Evolutionary conservation across 2,797 vertebrate species (phyloP), one percentile per base, ranked within the genome.

Genomic region (Mormyrus hasselquistii): DNA sequence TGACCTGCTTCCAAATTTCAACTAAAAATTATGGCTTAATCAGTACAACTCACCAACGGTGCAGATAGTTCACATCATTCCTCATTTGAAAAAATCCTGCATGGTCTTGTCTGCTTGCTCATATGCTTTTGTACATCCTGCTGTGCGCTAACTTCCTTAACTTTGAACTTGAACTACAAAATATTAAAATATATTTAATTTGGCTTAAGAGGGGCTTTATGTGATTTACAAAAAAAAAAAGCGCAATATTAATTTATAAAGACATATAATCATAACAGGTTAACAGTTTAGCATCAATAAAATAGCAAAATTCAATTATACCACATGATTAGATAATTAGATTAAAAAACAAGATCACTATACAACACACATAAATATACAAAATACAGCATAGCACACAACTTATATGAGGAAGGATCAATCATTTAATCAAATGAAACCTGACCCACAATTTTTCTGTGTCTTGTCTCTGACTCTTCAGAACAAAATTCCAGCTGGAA

Each of bases 391-490:
- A n/a, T 47, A 44, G n/a, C n/a, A 94, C 92, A 91, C 95, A 98
- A 98, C 97, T 97, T 97, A 92, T 99, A 99, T 1, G 97, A 97
- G 25, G 98, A 99, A 0, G 97, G 96, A 90, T 99, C 98, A 90
- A 99, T 99, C 94, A 97, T 96, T 92, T 99, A 98, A 86, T 97
- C 98, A 88, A 99, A 99, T 86, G 98, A 95, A 3, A 98, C 98
- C 91, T 99, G 97, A 83, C 98, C 98, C 91, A 99, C 91, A 99
- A 94, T 94, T 99, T 99, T 96, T 98, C 98, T 88, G 0, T 97
- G 98, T 16, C 98, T 96, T 88, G 98, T 97, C 92, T 95, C 94
- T 89, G 93, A 91, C 41, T 93, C 90, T 0, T 95, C 94, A 86
- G 97, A 95, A 91, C 97, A 99, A 94, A 99, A 98, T 93, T 99